These are phyloP conservation scores for Macropus fuliginosus DNA, from an alignment of 2,797 vertebrate species.

Conservation along the genomic window DNA sequence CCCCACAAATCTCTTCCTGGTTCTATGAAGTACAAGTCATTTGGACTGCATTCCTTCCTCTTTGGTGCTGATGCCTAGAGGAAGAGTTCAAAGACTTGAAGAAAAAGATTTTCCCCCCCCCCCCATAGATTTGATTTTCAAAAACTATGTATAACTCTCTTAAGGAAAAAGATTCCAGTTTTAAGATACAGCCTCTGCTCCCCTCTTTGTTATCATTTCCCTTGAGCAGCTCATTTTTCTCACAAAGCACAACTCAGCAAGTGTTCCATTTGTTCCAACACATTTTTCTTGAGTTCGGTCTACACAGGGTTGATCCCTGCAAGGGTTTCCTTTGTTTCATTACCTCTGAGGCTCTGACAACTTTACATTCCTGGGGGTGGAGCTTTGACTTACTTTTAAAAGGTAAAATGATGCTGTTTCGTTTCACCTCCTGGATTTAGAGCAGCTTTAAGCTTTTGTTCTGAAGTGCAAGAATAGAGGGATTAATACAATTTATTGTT, in stretches of 20 bases:
- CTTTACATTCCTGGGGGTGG: neutral
- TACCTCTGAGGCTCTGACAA: neutral
- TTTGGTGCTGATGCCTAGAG: conserved; percentile 49
- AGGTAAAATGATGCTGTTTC: neutral
- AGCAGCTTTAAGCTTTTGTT: neutral
- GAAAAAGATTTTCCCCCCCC: neutral
- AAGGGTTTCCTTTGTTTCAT: neutral
- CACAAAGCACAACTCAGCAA: neutral
- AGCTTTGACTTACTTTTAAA: neutral
- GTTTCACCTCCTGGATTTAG: neutral
- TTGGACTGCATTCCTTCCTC: conserved; percentile 58
- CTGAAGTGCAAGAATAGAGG: neutral
- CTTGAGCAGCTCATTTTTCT: neutral
- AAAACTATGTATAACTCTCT: conserved; percentile 51
- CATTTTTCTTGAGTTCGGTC: neutral
- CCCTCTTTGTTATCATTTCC: neutral
- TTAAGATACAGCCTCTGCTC: neutral
- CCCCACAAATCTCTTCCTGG: conserved; percentile 38
- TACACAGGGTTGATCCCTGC: neutral
- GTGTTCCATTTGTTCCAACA: neutral
- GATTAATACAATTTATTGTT: neutral
- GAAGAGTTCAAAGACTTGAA: conserved; percentile 49
- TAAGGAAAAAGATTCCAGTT: conserved; percentile 30
- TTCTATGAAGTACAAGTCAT: conserved; percentile 61
- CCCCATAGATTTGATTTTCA: conserved; percentile 46